Evolutionary conservation across 2,797 vertebrate genomes (phyloP).

Genomic region (Lycodopsis pacificus): DNA sequence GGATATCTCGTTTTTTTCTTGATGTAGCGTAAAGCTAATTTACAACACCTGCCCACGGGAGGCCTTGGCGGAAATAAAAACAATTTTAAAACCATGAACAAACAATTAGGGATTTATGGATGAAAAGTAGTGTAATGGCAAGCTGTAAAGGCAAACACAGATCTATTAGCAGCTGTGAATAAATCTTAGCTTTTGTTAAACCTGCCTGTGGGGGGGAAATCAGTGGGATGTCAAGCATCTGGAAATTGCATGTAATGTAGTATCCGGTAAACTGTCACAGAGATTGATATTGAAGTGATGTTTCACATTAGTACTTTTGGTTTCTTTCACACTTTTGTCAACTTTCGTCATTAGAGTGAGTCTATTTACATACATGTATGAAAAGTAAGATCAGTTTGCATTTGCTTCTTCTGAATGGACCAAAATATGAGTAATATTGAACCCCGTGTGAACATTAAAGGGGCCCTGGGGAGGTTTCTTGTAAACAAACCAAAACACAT

Average conservation of each 20-base stretch:
- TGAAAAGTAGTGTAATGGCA: conserved; percentile 33
- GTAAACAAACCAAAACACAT: conserved; percentile 5
- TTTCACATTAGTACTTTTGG: conserved; percentile 6
- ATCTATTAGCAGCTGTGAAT: conserved; percentile 60
- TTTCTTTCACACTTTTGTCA: conserved; percentile 7
- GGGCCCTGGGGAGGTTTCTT: neutral
- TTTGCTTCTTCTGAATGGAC: neutral
- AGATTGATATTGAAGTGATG: conserved; percentile 26
- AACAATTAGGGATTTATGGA: conserved; percentile 63
- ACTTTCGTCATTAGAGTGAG: neutral
- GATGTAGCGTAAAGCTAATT: conserved; percentile 53
- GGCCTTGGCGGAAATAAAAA: conserved; percentile 36
- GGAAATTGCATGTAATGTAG: conserved; percentile 31
- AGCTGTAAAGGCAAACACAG: conserved; percentile 49
- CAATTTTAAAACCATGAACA: conserved; percentile 48
- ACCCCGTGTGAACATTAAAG: neutral
- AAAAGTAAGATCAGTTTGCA: neutral
- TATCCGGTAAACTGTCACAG: conserved; percentile 16
- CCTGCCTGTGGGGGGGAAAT: conserved; percentile 17
- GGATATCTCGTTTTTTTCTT: conserved; percentile 48
- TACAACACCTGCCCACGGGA: conserved; percentile 57
- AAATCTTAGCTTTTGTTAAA: conserved; percentile 49
- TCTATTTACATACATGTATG: neutral
- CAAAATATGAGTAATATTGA: neutral
- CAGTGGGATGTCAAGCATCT: conserved; percentile 26